These are phyloP conservation scores for Drosophila dives DNA, from an alignment of 2,888 invertebrate species.

Conservation along the genomic window DNA sequence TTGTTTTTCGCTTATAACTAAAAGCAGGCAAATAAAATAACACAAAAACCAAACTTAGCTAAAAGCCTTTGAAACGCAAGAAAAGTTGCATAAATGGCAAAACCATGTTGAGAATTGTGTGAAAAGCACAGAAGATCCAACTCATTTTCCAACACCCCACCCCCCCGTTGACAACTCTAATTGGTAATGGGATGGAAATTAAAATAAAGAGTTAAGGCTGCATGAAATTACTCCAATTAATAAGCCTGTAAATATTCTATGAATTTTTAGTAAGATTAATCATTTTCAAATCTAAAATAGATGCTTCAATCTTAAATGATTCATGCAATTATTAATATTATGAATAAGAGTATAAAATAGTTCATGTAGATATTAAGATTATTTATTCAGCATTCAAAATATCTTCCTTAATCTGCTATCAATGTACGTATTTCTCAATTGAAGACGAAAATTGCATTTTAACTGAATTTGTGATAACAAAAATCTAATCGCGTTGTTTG, in stretches of 20 bases:
- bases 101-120: slow-evolving; percentile 56
- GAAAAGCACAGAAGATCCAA: slow-evolving; percentile 8
- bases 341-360: background rate
- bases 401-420: background rate
- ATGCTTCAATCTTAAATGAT: background rate
- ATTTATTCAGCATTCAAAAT: background rate
- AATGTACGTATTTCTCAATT: too few relatives aligned
- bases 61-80: slow-evolving; percentile 49
- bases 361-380: background rate
- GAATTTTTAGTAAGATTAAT: background rate
- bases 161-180: slow-evolving; percentile 34
- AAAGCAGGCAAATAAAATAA: slow-evolving; percentile 28
- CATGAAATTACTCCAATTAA: background rate
- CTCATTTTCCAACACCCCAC: slow-evolving; percentile 18
- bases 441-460: background rate
- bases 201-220: background rate
- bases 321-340: background rate
- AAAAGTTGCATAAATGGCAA: slow-evolving; percentile 52
- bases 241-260: background rate
- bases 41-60: slow-evolving; percentile 7
- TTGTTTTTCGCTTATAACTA: slow-evolving; percentile 47
- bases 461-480: background rate
- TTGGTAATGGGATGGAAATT: slow-evolving; percentile 16
- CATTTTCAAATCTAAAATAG: background rate
- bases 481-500: slow-evolving; percentile 5